Evolutionary conservation across 2,113 vertebrate species (phyloP).

Genomic region (Hystrix brachyura): DNA sequence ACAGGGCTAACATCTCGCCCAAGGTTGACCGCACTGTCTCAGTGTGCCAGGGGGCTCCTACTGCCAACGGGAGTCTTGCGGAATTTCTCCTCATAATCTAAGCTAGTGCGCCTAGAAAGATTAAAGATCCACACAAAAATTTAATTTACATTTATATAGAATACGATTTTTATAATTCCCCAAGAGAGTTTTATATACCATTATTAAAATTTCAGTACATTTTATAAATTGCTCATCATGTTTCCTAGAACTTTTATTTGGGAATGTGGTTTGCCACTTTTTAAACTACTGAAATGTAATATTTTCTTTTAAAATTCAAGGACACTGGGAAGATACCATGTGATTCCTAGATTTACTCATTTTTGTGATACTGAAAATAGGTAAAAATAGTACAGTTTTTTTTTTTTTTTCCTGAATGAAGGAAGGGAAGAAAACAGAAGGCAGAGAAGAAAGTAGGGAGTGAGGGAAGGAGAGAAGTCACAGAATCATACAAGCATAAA

Average conservation of each 20-base stretch:
- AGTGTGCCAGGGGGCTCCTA: neutral
- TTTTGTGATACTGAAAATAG: neutral
- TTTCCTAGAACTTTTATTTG: neutral
- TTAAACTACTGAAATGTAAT: neutral
- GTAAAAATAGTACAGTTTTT: neutral
- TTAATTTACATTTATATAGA: neutral
- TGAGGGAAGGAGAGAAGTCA: neutral
- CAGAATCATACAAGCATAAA: conserved; percentile 8
- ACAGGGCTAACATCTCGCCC: neutral
- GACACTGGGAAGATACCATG: neutral
- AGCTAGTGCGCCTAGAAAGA: neutral
- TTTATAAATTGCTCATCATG: neutral
- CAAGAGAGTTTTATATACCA: neutral
- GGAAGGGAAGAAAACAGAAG: neutral
- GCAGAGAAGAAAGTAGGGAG: neutral
- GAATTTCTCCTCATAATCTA: neutral
- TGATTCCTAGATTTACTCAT: neutral
- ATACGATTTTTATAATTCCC: neutral
- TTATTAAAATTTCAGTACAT: neutral
- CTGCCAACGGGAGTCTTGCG: neutral
- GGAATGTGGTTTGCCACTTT: neutral
- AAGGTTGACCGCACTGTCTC: neutral
- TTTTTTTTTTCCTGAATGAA: neutral
- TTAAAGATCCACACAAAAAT: neutral
- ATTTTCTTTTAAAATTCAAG: neutral